Base-by-base conservation (phyloP, 2,113 vertebrate genomes). In the Gorsachius goisagi region DNA sequence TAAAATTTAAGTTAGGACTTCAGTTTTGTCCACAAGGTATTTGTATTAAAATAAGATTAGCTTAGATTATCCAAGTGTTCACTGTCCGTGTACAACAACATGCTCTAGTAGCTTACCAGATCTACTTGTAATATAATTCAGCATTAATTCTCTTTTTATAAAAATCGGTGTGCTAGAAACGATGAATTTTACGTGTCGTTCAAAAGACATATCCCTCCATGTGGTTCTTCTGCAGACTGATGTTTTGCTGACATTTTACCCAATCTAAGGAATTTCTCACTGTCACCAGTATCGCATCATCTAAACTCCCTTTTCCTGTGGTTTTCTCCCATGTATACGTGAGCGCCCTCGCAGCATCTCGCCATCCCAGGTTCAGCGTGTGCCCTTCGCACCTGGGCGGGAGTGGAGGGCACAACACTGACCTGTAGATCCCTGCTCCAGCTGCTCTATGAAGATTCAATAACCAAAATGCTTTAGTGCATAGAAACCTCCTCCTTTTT, bases 351-450 rank as follows among this genome's bases (percentile, higher is more conserved):
- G 3, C 32, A 68, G 59, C 33, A 30, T 8, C 58, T 49, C 32
- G 5, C 45, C 26, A 6, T 10, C 16, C 16, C 26, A 9, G n/a
- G 18, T 33, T n/a, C 45, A 45, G 21, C 50, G 8, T 1, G 0
- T 12, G 18, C 12, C 60, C 52, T 39, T 56, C 4, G 1, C 41
- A 2, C 22, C 26, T 4, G 2, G 1, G 1, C 9, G 9, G 26
- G 30, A 41, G 26, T 32, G 28, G 11, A 32, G 27, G 20, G 18
- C 50, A 21, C 39, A 28, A 6, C 4, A 2, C 12, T 10, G 18
- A 17, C 11, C 15, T 6, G 22, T 19, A 15, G 44, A 6, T 47
- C n/a, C 32, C 32, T 68, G 35, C 32, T 56, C 35, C 26, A 71
- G 47, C 41, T 76, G 52, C 47, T 47, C 27, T 16, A 2, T 9